These are phyloP conservation scores for Branchellion lobata DNA, from an alignment of 2,888 invertebrate genomes.

Conservation along the genomic window DNA sequence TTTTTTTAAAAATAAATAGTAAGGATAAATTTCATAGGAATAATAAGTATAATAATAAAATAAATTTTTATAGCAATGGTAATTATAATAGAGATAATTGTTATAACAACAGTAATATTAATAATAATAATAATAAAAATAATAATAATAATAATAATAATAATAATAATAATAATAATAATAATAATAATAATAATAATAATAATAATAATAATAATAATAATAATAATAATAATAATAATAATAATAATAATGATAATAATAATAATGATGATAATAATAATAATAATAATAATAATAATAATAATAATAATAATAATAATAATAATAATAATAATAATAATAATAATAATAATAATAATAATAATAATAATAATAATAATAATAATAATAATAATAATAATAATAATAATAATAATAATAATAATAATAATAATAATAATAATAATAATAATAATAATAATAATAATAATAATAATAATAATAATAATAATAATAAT, in stretches of 20 bases:
- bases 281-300: not conserved
- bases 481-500: not conserved
- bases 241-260: slow-evolving; percentile 26
- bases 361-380: slow-evolving; percentile 37
- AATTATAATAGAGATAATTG: not conserved
- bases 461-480: not conserved
- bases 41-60: too few relatives aligned
- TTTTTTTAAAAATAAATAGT: too few relatives aligned
- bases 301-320: not conserved
- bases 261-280: slow-evolving; percentile 20
- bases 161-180: not conserved
- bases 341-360: slow-evolving; percentile 36
- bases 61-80: too few relatives aligned
- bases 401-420: not conserved
- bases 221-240: slow-evolving; percentile 18
- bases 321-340: slow-evolving; percentile 32
- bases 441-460: slow-evolving; percentile 25
- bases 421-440: slow-evolving; percentile 19
- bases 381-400: slow-evolving; percentile 28
- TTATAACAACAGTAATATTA: not conserved
- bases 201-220: slow-evolving; percentile 6
- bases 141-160: not conserved
- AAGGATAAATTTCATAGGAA: too few relatives aligned
- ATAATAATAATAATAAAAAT: not conserved
- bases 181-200: slow-evolving; percentile 15